phyloP scores from a whole-genome alignment of 2,888 invertebrate species.

The Cephus nigrinus region DNA sequence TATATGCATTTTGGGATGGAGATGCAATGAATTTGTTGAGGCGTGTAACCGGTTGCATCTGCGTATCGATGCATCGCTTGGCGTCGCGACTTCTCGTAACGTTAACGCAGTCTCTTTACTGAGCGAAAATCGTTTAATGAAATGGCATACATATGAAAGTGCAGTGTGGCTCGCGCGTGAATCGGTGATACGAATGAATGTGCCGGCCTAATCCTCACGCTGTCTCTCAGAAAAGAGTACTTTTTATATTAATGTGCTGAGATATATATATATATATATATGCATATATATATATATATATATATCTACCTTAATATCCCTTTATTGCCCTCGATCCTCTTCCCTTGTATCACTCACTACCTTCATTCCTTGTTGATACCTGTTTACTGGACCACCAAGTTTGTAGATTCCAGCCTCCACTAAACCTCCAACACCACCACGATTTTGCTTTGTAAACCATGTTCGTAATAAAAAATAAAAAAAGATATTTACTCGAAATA shows the following conservation, averaged over 20 bases:
- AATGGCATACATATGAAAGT: constrained; percentile 46
- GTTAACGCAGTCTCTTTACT: not conserved
- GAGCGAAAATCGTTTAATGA: not conserved
- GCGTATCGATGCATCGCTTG: not conserved
- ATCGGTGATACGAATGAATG: constrained; percentile 31
- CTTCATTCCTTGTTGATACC: not conserved
- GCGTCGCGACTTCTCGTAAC: not conserved
- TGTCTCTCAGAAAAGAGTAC: constrained; percentile 60
- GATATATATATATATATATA: constrained; percentile 27
- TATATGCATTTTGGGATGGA: not conserved
- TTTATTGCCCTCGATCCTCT: not conserved
- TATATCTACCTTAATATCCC: not conserved
- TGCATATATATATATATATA: constrained; percentile 11
- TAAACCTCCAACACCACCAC: constrained; percentile 41
- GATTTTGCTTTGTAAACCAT: constrained; percentile 65
- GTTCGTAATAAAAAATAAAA: constrained; percentile 59
- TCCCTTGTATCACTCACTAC: not conserved
- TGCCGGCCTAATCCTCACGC: constrained; percentile 61
- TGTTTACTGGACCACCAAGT: constrained; percentile 7
- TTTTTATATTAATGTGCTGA: constrained; percentile 65
- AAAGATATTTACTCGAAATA: constrained; percentile 5
- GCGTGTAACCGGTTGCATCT: not conserved
- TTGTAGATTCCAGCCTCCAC: constrained; percentile 45
- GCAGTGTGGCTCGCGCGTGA: constrained; percentile 34
- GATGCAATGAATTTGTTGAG: not conserved